Conservation (phyloP, 2,888 invertebrate species). For the Andrena camellia region DNA sequence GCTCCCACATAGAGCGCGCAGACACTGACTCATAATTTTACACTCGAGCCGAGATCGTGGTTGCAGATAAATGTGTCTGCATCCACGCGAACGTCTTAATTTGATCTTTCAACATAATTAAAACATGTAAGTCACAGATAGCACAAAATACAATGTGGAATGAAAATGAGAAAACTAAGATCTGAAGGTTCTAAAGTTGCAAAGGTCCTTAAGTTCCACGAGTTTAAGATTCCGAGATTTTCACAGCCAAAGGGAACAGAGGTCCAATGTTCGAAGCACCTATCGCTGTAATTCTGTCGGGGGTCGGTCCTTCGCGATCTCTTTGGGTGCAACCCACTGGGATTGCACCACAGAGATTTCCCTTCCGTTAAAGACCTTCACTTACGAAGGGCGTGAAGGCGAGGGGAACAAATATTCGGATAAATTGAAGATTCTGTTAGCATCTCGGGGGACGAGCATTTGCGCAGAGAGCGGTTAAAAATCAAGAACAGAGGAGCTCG, state of each 20-base stretch:
- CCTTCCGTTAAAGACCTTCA: slow-evolving; percentile 6
- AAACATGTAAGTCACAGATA: not conserved
- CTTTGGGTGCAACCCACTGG: not conserved
- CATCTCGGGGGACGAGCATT: slow-evolving; percentile 16
- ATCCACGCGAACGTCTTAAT: slow-evolving; percentile 28
- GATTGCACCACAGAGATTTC: not conserved
- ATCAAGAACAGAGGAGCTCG: slow-evolving; percentile 44
- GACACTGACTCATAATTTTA: slow-evolving; percentile 39
- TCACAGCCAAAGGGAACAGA: not conserved
- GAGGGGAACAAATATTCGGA: slow-evolving; percentile 34
- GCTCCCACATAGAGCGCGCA: slow-evolving; percentile 33
- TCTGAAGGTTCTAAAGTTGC: not conserved
- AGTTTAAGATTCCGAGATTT: not conserved
- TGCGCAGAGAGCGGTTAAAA: slow-evolving; percentile 48
- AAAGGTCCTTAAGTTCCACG: not conserved
- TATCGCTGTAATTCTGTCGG: not conserved
- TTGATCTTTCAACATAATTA: not conserved
- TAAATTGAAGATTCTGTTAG: slow-evolving; percentile 49
- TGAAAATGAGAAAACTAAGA: not conserved
- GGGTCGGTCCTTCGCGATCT: slow-evolving; percentile 14
- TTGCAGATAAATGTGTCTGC: slow-evolving; percentile 6
- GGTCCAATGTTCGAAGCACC: not conserved
- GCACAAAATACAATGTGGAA: not conserved
- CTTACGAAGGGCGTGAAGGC: slow-evolving; percentile 30
- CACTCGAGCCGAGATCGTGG: slow-evolving; percentile 18